phyloP scores from a whole-genome alignment of 2,797 vertebrate genomes.

The Arrhamphus sclerolepis region DNA sequence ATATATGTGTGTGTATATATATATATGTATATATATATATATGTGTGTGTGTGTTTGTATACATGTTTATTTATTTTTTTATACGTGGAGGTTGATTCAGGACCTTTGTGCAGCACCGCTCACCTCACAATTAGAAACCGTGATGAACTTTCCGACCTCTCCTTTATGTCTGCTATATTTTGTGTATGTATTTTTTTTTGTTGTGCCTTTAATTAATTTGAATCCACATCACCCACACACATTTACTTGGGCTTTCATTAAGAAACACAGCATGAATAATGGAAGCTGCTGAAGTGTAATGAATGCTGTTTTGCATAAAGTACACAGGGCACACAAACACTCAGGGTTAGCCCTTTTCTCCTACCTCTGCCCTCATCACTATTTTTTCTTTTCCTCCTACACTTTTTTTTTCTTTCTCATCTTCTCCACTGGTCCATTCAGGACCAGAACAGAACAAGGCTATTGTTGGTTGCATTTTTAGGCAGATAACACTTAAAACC shows the following conservation, averaged over 20 bases:
- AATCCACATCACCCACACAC: conserved; percentile 23
- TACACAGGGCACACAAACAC: conserved; percentile 25
- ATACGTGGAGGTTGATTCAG: conserved; percentile 23
- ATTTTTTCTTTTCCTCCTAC: conserved; percentile 15
- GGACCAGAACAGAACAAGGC: conserved; percentile 12
- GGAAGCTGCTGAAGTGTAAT: conserved; percentile 41
- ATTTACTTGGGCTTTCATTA: conserved; percentile 33
- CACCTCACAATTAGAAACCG: conserved; percentile 28
- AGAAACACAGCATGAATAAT: conserved; percentile 57
- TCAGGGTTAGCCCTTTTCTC: conserved; percentile 38
- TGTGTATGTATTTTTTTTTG: conserved; percentile 22
- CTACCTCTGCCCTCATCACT: conserved; percentile 15
- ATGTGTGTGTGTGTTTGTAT: too few species aligned
- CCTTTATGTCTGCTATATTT: conserved; percentile 11
- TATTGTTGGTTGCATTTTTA: conserved; percentile 31
- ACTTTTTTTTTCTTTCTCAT: conserved; percentile 19
- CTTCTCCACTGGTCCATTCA: conserved; percentile 18
- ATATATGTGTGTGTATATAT: too few species aligned
- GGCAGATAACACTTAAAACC: conserved; percentile 8
- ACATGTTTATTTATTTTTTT: too few species aligned
- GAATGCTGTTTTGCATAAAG: conserved; percentile 39
- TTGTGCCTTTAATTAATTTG: conserved; percentile 29
- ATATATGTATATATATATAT: too few species aligned
- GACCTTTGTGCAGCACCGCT: conserved; percentile 13
- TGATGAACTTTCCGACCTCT: conserved; percentile 4